Evolutionary conservation across 2,888 invertebrate species (phyloP).

Genomic region (Tuberolachnus salignus): DNA sequence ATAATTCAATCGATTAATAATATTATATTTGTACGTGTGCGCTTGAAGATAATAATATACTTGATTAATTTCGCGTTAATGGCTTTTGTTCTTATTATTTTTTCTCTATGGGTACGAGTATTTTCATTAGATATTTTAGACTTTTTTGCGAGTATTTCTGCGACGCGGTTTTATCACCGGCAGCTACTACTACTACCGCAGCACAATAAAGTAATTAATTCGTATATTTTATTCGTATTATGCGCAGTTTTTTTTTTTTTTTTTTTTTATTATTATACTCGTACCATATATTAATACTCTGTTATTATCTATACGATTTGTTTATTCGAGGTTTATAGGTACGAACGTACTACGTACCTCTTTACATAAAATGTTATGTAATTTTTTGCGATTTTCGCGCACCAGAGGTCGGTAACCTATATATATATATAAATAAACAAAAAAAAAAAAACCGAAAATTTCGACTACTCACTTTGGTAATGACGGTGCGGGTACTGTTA

Average conservation of each 20-base stretch:
- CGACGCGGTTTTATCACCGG: too few relatives aligned
- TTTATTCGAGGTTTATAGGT: not conserved
- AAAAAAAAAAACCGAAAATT: slow-evolving; percentile 20
- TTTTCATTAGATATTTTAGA: too few relatives aligned
- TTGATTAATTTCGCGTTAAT: slow-evolving; percentile 7
- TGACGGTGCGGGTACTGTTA: slow-evolving; percentile 11
- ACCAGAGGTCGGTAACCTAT: slow-evolving; percentile 12
- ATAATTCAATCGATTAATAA: not conserved
- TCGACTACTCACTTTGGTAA: slow-evolving; percentile 45
- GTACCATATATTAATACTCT: not conserved
- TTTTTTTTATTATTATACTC: not conserved
- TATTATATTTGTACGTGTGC: not conserved
- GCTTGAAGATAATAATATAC: slow-evolving; percentile 1
- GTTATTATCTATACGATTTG: not conserved
- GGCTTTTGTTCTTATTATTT: slow-evolving; percentile 10
- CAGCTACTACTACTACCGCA: too few relatives aligned
- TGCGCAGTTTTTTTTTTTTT: too few relatives aligned
- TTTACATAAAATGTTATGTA: not conserved
- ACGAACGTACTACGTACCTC: too few relatives aligned
- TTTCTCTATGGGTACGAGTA: not conserved
- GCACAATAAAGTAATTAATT: too few relatives aligned
- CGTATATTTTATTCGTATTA: too few relatives aligned
- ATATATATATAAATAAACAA: too few relatives aligned
- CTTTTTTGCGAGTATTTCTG: too few relatives aligned
- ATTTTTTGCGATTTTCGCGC: not conserved